Conservation (phyloP, 2,888 invertebrate genomes). For the Ectropis crepuscularia region DNA sequence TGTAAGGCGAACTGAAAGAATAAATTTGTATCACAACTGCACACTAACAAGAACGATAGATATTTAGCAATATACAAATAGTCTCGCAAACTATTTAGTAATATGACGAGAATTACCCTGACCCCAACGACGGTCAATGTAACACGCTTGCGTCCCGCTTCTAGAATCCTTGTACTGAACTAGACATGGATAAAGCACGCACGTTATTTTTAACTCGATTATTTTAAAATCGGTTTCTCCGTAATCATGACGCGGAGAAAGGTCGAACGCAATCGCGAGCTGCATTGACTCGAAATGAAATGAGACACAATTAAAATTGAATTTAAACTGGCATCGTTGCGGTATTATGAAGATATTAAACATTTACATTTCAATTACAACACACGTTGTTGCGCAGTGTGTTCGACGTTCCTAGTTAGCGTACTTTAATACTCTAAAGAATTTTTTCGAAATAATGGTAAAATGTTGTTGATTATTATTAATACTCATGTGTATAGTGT, state of each 20-base stretch:
- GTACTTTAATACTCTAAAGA: conserved; percentile 10
- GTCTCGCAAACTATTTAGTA: conserved; percentile 1
- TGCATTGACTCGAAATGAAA: conserved; percentile 8
- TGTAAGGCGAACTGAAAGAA: conserved; percentile 6
- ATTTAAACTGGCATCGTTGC: conserved; percentile 3
- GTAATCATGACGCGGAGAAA: conserved; percentile 22
- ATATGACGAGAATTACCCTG: conserved; percentile 8
- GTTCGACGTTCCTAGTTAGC: conserved; percentile 26
- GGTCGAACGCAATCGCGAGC: conserved; percentile 10
- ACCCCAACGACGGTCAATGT: conserved; percentile 16
- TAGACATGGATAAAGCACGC: conserved; percentile 7
- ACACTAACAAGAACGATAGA: background rate
- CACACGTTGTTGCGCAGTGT: conserved; percentile 27
- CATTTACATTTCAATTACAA: conserved; percentile 19
- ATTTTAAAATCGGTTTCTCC: conserved; percentile 16
- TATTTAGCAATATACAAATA: background rate
- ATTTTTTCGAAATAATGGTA: background rate
- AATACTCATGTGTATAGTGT: too few species aligned
- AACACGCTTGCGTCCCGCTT: conserved; percentile 5
- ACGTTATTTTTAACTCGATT: conserved; percentile 22
- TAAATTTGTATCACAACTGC: background rate
- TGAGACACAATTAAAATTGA: conserved; percentile 9
- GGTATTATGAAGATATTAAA: conserved; percentile 5
- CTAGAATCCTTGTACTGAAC: background rate
- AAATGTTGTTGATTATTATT: background rate